Conservation (phyloP, 1,140 invertebrate species). For the Aphelenchoides avenae region DNA sequence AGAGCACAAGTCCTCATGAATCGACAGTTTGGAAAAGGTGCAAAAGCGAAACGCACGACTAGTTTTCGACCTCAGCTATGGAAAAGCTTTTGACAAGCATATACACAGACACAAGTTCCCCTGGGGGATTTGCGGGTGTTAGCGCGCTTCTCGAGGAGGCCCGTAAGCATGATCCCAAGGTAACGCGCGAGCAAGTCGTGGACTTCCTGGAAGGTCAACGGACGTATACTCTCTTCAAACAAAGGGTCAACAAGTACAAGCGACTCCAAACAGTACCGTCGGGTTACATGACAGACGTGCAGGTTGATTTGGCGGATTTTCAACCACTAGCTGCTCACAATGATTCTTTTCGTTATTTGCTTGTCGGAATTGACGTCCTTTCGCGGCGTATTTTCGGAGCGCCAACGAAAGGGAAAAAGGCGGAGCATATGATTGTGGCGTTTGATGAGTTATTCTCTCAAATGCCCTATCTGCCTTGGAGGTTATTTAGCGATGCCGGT, state of each 20-base stretch:
- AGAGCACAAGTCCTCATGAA: constrained; percentile 6
- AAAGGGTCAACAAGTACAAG: background rate
- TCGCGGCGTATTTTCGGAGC: constrained; percentile 13
- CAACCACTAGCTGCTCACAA: constrained; percentile 8
- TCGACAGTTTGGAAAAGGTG: background rate
- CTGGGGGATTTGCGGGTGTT: constrained; percentile 17
- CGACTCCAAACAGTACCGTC: constrained; percentile 17
- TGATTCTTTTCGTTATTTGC: constrained; percentile 5
- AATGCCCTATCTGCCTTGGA: constrained; percentile 6
- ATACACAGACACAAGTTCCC: constrained; percentile 3
- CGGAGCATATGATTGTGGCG: constrained; percentile 13
- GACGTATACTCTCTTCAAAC: constrained; percentile 27
- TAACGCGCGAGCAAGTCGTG: constrained; percentile 9
- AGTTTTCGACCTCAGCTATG: background rate
- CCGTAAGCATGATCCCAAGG: background rate
- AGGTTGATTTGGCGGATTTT: constrained; percentile 26
- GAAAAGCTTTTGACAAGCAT: constrained; percentile 4
- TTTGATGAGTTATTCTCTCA: constrained; percentile 18
- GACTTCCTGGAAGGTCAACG: constrained; percentile 15
- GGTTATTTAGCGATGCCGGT: constrained; percentile 23
- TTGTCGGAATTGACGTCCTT: constrained; percentile 28
- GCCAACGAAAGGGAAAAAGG: constrained; percentile 9
- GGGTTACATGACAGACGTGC: constrained; percentile 30
- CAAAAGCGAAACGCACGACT: background rate
- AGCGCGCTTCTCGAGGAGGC: constrained; percentile 4